Percentiles rank a stretch among this genome's conserved stretches.
Evolutionary conservation across 2,113 vertebrate genomes (phyloP).

Genomic region (Ranitomeya variabilis): DNA sequence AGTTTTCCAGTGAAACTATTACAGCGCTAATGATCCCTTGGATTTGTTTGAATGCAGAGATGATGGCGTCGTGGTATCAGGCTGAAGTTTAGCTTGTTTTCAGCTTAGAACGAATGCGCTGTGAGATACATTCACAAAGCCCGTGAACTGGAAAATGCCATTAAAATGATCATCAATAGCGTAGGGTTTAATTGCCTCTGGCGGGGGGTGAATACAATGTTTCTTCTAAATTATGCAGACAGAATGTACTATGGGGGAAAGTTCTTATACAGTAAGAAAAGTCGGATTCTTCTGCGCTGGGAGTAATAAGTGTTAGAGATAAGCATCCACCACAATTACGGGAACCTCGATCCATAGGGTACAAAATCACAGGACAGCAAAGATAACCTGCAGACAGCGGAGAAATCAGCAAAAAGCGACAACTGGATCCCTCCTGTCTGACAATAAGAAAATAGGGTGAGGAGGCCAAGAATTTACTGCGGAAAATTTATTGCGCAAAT

Average conservation of each 20-base stretch:
- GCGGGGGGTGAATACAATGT: not conserved
- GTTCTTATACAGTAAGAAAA: not conserved
- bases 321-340: not conserved
- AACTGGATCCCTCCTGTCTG: no score
- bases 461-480: no score
- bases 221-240: not conserved
- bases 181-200: constrained; percentile 35
- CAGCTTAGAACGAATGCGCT: constrained; percentile 8
- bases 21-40: constrained; percentile 49
- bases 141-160: constrained; percentile 35
- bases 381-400: no score
- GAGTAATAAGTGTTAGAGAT: not conserved
- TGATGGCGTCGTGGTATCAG: not conserved
- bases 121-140: not conserved
- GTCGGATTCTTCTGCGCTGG: not conserved
- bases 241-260: not conserved
- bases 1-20: constrained; percentile 45
- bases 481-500: no score
- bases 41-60: constrained; percentile 46
- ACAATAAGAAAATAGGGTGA: no score
- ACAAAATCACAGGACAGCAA: no score
- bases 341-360: no score
- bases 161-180: constrained; percentile 41
- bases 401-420: no score
- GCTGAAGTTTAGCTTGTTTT: constrained; percentile 39